A percentile compares a stretch with the other conserved stretches of the same genome.
phyloP scores from a whole-genome alignment of 2,888 invertebrate species.

The Cheilosia pagana region DNA sequence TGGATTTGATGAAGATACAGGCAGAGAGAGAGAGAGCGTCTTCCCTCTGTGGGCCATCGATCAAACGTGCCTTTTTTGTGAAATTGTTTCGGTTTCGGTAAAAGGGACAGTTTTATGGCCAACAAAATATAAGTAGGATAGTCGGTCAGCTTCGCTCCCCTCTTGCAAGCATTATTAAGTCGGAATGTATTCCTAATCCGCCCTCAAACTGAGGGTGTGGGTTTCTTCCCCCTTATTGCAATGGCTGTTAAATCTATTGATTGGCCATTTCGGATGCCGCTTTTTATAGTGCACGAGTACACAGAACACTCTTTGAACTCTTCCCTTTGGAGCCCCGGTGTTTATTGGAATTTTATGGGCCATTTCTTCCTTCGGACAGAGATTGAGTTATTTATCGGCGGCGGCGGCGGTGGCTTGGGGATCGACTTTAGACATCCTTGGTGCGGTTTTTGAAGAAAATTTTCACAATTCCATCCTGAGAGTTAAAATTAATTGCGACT shows the following conservation, averaged over 20 bases:
- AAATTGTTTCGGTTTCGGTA: conserved; percentile 41
- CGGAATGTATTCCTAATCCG: conserved; percentile 50
- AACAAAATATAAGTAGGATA: conserved; percentile 45
- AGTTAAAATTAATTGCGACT: too few species aligned
- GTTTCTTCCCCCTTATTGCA: conserved; percentile 6
- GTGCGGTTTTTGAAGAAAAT: conserved; percentile 6
- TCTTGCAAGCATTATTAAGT: conserved; percentile 64
- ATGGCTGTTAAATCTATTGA: conserved; percentile 64
- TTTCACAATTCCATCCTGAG: conserved; percentile 19
- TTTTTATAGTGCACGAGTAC: conserved; percentile 33
- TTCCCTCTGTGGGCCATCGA: conserved; percentile 46
- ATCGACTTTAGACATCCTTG: conserved; percentile 5
- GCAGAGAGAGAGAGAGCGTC: conserved; percentile 3
- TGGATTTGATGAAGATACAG: conserved; percentile 31
- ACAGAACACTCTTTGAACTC: conserved; percentile 47
- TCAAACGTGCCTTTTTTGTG: conserved; percentile 51
- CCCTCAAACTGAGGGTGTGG: conserved; percentile 7
- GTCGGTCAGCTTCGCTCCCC: background rate
- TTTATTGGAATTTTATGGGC: conserved; percentile 61
- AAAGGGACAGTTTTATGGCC: conserved; percentile 45
- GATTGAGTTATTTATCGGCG: conserved; percentile 59
- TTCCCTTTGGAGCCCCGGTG: conserved; percentile 26
- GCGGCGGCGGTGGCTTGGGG: background rate
- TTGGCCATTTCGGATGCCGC: conserved; percentile 49
- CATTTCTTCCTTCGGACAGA: conserved; percentile 38